phyloP scores from a whole-genome alignment of 35 echinoderm and acorn worm species.

The Diadema setosum region DNA sequence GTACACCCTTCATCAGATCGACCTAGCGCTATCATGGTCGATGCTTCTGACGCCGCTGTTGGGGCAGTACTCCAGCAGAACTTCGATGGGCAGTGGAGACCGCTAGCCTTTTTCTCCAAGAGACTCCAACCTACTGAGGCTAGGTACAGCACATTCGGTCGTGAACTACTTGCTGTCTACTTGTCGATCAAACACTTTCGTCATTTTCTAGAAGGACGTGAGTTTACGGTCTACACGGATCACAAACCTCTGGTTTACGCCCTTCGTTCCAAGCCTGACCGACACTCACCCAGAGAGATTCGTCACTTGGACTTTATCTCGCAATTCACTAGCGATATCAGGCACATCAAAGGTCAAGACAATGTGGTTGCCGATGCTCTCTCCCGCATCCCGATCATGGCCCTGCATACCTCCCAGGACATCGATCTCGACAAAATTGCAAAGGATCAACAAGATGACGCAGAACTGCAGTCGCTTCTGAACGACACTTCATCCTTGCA shows the following conservation, averaged over 20 bases:
- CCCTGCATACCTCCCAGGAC: background rate
- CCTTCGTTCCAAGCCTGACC: background rate
- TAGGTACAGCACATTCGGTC: constrained; percentile 41
- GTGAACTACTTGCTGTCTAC: constrained; percentile 31
- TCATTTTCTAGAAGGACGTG: background rate
- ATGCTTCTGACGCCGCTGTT: constrained; percentile 37
- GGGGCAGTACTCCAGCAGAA: constrained; percentile 46
- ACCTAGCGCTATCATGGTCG: no score
- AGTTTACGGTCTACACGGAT: background rate
- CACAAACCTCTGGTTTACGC: constrained; percentile 16
- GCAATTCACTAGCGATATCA: constrained; percentile 38
- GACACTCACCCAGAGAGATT: constrained; percentile 44
- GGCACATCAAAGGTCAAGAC: constrained; percentile 3
- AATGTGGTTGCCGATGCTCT: constrained; percentile 42
- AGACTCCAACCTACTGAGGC: background rate
- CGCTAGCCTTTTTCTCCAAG: constrained; percentile 33
- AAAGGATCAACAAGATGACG: background rate
- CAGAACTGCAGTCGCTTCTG: background rate
- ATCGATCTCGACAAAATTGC: background rate
- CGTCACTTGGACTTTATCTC: constrained; percentile 46
- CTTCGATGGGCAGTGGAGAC: background rate
- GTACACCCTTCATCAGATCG: no score
- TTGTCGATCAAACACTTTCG: constrained; percentile 19
- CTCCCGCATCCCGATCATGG: background rate
- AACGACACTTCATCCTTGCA: background rate